These are phyloP conservation scores for Isaurus tuberculatus DNA, from an alignment of 92 coral and sea anemone genomes.

Conservation along the genomic window DNA sequence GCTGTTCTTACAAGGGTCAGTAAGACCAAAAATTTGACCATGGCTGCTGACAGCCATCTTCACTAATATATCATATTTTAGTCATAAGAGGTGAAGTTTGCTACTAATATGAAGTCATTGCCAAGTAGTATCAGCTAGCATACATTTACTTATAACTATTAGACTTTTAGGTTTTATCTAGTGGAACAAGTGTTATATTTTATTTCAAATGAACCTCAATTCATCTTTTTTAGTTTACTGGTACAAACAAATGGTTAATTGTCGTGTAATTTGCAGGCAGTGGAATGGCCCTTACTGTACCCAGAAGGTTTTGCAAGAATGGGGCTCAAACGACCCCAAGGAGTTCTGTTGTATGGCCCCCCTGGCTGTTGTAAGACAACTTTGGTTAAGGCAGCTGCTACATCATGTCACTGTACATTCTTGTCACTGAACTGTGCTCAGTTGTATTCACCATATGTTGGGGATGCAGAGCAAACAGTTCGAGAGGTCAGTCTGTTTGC, in stretches of 20 bases:
- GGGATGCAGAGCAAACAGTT: constrained; percentile 91
- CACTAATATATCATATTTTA: too few species aligned
- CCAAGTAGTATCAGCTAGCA: too few species aligned
- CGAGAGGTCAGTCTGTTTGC: constrained; percentile 73
- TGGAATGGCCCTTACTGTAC: constrained; percentile 94
- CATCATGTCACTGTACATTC: constrained; percentile 90
- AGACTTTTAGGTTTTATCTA: too few species aligned
- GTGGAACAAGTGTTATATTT: too few species aligned
- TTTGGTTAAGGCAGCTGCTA: constrained; percentile 90
- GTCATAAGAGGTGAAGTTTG: too few species aligned
- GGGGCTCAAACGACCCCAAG: constrained; percentile 90
- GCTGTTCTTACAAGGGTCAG: too few species aligned
- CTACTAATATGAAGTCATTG: too few species aligned
- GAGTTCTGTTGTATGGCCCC: constrained; percentile 95
- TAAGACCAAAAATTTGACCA: too few species aligned
- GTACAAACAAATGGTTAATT: not conserved
- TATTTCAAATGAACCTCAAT: not conserved
- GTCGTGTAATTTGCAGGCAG: constrained; percentile 65
- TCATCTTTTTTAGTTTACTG: not conserved
- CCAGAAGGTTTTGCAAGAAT: constrained; percentile 92
- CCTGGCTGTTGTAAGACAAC: constrained; percentile 99
- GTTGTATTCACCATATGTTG: constrained; percentile 92
- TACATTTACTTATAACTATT: too few species aligned
- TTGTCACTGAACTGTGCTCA: constrained; percentile 98
- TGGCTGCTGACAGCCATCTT: too few species aligned